Conservation (phyloP, 2,797 vertebrate genomes). For the Halcyon chelicuti region DNA sequence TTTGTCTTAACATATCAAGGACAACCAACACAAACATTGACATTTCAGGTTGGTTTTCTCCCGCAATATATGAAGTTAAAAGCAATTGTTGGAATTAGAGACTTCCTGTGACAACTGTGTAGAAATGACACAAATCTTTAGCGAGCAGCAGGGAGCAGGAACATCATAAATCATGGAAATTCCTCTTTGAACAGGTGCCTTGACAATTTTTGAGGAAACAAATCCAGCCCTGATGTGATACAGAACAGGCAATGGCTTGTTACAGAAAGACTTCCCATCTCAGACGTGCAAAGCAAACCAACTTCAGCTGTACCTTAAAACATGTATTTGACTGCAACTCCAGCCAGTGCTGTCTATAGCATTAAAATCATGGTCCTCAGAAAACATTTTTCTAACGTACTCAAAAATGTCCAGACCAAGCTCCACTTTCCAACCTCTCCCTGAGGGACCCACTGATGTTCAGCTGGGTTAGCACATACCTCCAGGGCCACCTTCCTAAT, state of each 20-base stretch:
- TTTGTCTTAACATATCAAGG: slow-evolving; percentile 24
- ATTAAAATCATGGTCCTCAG: background rate
- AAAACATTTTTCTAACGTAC: background rate
- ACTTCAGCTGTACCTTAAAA: background rate
- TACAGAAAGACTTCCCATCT: background rate
- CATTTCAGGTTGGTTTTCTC: slow-evolving; percentile 8
- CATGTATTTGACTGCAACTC: background rate
- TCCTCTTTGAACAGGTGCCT: background rate
- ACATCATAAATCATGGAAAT: background rate
- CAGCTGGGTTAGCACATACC: background rate
- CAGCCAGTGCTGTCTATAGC: background rate
- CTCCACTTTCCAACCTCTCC: background rate
- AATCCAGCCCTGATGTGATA: background rate
- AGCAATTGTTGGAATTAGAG: slow-evolving; percentile 59
- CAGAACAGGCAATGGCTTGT: background rate
- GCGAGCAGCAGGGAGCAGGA: background rate
- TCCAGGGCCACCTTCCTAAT: background rate
- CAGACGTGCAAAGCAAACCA: background rate
- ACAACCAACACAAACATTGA: slow-evolving; percentile 52
- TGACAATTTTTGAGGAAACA: background rate
- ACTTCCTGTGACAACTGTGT: slow-evolving; percentile 9
- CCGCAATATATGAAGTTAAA: slow-evolving; percentile 17
- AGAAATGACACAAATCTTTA: slow-evolving; percentile 61
- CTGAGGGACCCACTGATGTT: background rate
- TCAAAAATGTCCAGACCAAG: background rate